Base-by-base conservation (phyloP, 2,113 vertebrate genomes). In the Grantiella picta region DNA sequence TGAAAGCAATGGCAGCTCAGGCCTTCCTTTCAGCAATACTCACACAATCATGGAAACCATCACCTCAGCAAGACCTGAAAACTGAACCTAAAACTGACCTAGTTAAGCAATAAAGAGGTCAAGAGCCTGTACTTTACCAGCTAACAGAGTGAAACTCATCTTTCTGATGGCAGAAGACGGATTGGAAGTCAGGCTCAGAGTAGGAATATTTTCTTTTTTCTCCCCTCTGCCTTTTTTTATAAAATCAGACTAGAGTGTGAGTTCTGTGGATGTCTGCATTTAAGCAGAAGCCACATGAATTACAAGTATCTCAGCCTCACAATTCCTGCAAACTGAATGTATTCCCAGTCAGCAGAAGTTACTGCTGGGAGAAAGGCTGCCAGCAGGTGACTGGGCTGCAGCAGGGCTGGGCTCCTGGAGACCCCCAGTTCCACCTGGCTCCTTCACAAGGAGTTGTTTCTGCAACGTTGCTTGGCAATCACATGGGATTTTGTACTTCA, bases 401-500 rank as follows among this genome's bases (percentile, higher is more conserved):
- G 45, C 23, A 20, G 10, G n/a, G 49, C 44, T 12, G 11, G 38
- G 42, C 53, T 91, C 54, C 56, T 4, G 29, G 29, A 40, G 38
- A 73, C 66, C 38, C 49, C 22, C 78, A 76, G 65, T 5, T 82
- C 54, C 66, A 50, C 38, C 31, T 7, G 12, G 82, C 68, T 92
- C 21, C 76, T 70, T 82, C 76, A 7, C 53, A 70, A 57, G 38
- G 49, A 57, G 31, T 6, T 71, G 86, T 96, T 95, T 94, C 45
- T 70, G 65, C 66, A 89, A 82, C 8, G 42, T 94, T 97, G 93
- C 94, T 84, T 86, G 63, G 90, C 87, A 95, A 91, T 87, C 81
- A 28, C 72, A 75, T 1, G 11, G 65, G 44, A 86, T 69, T 95
- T 91, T n/a, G 20, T 77, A 50, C 35, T 79, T 89, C 88, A 77